phyloP scores from a whole-genome alignment of 2,888 invertebrate species.

The Tyria jacobaeae region DNA sequence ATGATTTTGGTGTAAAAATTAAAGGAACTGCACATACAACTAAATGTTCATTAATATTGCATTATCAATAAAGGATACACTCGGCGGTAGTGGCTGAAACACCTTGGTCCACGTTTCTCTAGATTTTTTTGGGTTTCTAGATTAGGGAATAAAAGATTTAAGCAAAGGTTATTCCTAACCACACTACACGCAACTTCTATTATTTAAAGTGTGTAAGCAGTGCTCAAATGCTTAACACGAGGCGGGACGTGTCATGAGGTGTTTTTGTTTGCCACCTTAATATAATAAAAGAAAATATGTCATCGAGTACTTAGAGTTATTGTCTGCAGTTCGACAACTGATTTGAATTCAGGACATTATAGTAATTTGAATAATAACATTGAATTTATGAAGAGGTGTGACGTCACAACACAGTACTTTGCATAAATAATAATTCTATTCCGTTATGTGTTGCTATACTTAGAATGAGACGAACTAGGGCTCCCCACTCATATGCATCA shows the following conservation, averaged over 20 bases:
- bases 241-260: neutral
- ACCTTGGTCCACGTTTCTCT: too few species aligned
- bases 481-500: neutral
- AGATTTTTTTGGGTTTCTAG: too few species aligned
- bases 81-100: too few species aligned
- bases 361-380: conserved; percentile 23
- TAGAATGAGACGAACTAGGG: neutral
- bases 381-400: conserved; percentile 19
- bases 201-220: neutral
- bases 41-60: too few species aligned
- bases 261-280: neutral
- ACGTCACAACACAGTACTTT: conserved; percentile 19
- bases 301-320: conserved; percentile 11
- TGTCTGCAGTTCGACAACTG: conserved; percentile 7
- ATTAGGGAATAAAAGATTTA: neutral
- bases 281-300: conserved; percentile 4
- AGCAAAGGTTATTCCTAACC: neutral
- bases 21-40: too few species aligned
- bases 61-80: too few species aligned
- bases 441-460: conserved; percentile 14
- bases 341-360: conserved; percentile 19
- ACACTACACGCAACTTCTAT: neutral
- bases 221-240: neutral
- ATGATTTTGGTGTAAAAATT: too few species aligned
- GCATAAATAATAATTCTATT: conserved; percentile 11